Base-by-base conservation (phyloP, 1,140 invertebrate species). In the Tetragonula clypearis region DNA sequence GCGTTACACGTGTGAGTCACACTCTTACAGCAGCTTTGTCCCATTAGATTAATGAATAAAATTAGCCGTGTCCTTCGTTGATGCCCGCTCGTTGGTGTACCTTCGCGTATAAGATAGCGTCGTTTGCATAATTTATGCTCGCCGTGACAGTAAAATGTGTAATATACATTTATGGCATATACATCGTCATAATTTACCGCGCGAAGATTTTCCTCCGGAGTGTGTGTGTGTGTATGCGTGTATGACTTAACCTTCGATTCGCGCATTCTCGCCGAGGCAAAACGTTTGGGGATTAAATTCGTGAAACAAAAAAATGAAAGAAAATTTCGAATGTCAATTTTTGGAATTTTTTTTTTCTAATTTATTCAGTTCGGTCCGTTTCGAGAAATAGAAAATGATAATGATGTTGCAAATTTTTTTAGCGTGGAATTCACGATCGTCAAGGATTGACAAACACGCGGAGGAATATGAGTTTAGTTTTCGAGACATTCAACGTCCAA, bases 41-140 rank as follows among this genome's bases (percentile, higher is more conserved):
- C 76, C 77, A 79, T 84, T 79, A 71, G 68, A 79, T 84, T 79
- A 72, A 65, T 58, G 66, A 84, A 84, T 84, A 84, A 84, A 84
- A 84, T 79, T 79, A 79, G 26, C 68, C 17, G 23, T 49, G 82
- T 79, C 68, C 69, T 84, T 79, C 30, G 35, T 9, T 14, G 41
- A 49, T 65, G 56, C 77, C 65, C 56, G 15, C 3, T 49, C 19
- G 35, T 35, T 35, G 11, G 23, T 2, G 55, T 26, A 9, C 81
- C 21, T 71, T 72, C 26, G 12, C 17, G 35, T n/a, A 23, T 30
- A 17, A 55, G 53, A 26, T 30, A 56, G 26, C 73, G 53, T 49
- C 19, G 14, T 83, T 83, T 71, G 65, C 82, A 78, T 83, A 83
- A 83, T 83, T 78, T 56, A 69, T 78, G 35, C 82, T 14, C 53